Evolutionary conservation across 2,797 vertebrate genomes (phyloP), one percentile per base, ranked within the genome.

Genomic region (Acipenser oxyrinchus): DNA sequence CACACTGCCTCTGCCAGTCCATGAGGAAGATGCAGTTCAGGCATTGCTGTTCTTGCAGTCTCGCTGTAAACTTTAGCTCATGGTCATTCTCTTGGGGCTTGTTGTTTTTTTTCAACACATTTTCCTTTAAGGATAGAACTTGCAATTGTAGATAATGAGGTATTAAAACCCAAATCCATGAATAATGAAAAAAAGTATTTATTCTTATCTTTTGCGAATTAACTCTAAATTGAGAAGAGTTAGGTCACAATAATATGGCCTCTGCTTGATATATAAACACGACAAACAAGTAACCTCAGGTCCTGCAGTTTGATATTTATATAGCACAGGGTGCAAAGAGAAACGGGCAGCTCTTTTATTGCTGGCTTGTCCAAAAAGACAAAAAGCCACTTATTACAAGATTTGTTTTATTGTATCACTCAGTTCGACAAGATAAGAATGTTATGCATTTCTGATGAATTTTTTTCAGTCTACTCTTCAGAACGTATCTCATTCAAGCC

Each of bases 1-100:
- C 75, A 66, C 74, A 69, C 74, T 70, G 64, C 69, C 72, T 77
- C 69, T 62, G 67, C 69, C 64, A 77, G 75, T 72, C 75, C 78
- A 78, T 81, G 77, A 78, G 74, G 72, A 64, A 69, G 64, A 72
- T 68, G 70, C 66, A 74, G 70, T 66, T 70, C 72, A 76, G 76
- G 74, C 68, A 75, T 68, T 69, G 68, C 60, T 48, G 65, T 60
- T 59, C 57, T 75, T 75, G 69, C 61, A 67, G 68, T 71, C 68
- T 58, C 60, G 52, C 15, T 60, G 50, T 64, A 51, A 49, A 57
- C 60, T 66, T 50, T 55, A 60, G 23, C 52, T 62, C 51, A 37
- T 13, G n/a, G 49, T 18, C 59, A 69, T 63, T 65, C 52, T 53
- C 53, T 13, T 8, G 64, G 57, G 72, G 13, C n/a, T 59, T 60